Evolutionary conservation across 1,140 invertebrate species (phyloP).

Genomic region (Hycleus cichorii): DNA sequence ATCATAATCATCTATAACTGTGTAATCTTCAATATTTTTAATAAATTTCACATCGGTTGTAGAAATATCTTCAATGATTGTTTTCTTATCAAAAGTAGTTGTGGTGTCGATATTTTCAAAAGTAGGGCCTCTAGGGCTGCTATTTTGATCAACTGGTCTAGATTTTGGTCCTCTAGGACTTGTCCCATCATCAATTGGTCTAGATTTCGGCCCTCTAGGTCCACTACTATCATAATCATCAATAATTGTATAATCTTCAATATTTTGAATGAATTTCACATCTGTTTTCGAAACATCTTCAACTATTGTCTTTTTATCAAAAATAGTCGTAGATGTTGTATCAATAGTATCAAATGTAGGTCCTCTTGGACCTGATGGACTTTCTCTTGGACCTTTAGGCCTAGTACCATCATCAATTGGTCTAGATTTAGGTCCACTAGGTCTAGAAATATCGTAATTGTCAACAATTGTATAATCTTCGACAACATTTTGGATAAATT

Average conservation of each 20-base stretch:
- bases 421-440: not conserved
- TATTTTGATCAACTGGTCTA: not conserved
- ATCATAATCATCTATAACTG: slow-evolving; percentile 7
- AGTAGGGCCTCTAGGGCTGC: slow-evolving; percentile 12
- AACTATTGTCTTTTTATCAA: not conserved
- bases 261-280: slow-evolving; percentile 12
- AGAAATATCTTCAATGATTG: not conserved
- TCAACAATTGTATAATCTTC: slow-evolving; percentile 13
- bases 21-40: slow-evolving; percentile 18
- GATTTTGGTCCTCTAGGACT: slow-evolving; percentile 16
- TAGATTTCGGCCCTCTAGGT: slow-evolving; percentile 10
- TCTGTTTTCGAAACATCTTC: not conserved
- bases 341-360: too few relatives aligned
- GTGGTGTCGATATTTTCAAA: too few relatives aligned
- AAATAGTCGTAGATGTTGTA: too few relatives aligned
- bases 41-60: not conserved
- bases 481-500: slow-evolving; percentile 16
- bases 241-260: slow-evolving; percentile 8
- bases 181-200: not conserved
- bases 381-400: not conserved
- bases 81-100: not conserved
- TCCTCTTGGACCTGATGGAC: too few relatives aligned
- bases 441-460: slow-evolving; percentile 18
- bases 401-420: slow-evolving; percentile 7
- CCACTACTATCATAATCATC: slow-evolving; percentile 20